Evolutionary conservation across 2,888 invertebrate genomes (phyloP).

Genomic region (Nymphalis urticae): DNA sequence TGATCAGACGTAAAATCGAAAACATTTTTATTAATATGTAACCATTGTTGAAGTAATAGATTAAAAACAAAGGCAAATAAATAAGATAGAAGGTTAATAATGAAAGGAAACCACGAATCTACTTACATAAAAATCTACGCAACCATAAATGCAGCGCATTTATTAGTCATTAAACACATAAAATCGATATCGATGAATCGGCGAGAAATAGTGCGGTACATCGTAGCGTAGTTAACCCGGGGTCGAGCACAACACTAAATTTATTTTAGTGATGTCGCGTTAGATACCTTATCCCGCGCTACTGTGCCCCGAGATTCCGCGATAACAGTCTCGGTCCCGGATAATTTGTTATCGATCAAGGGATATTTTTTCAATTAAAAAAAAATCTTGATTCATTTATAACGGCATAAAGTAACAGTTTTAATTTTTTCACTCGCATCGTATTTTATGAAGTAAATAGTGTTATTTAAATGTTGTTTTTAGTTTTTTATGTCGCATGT

Average conservation of each 20-base stretch:
- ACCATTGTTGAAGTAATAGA: no score
- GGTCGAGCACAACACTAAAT: conserved; percentile 59
- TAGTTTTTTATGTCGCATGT: neutral
- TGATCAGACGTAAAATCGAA: no score
- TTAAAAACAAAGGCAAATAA: no score
- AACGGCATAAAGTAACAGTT: conserved; percentile 11
- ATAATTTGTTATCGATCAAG: conserved; percentile 59
- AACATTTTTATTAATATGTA: no score
- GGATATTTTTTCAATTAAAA: conserved; percentile 49
- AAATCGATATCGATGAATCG: conserved; percentile 56
- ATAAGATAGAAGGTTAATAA: neutral
- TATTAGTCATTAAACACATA: conserved; percentile 41
- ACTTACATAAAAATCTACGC: conserved; percentile 19
- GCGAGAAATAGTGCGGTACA: conserved; percentile 67
- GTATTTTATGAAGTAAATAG: neutral
- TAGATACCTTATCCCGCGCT: conserved; percentile 69
- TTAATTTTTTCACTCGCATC: conserved; percentile 1
- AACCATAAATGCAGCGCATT: conserved; percentile 9
- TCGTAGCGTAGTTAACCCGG: conserved; percentile 64
- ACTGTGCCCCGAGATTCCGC: conserved; percentile 58
- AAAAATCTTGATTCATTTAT: conserved; percentile 14
- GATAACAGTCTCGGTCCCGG: conserved; percentile 49
- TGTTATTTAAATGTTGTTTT: no score
- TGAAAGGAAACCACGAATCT: conserved; percentile 1
- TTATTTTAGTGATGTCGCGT: conserved; percentile 71